Evolutionary conservation across 2,888 invertebrate species (phyloP).

Genomic region (Xanthorhoe spadicearia): DNA sequence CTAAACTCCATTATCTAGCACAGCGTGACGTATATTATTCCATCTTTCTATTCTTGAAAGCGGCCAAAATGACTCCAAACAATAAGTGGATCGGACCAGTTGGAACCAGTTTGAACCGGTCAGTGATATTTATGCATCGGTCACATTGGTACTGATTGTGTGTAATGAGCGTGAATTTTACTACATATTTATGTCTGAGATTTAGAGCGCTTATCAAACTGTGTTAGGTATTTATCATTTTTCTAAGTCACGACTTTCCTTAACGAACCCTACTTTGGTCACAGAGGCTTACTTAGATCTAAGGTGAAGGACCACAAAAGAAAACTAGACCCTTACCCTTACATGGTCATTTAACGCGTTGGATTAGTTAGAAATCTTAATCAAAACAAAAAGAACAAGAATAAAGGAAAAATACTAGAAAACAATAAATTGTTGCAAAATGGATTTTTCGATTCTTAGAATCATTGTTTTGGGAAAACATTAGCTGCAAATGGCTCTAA

Average conservation of each 20-base stretch:
- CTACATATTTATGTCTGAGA: conserved; percentile 2
- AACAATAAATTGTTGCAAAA: neutral
- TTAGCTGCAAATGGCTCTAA: neutral
- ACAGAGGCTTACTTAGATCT: neutral
- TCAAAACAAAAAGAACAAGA: too few relatives aligned
- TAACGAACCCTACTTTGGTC: neutral
- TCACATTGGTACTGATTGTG: conserved; percentile 18
- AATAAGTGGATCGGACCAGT: conserved; percentile 15
- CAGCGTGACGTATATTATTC: conserved; percentile 27
- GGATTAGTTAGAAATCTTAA: too few relatives aligned
- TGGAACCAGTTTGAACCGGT: conserved; percentile 12
- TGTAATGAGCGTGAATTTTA: conserved; percentile 21
- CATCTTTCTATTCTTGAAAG: conserved; percentile 20
- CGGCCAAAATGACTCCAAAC: conserved; percentile 17
- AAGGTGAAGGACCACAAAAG: neutral
- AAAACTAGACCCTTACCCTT: too few relatives aligned
- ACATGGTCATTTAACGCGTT: too few relatives aligned
- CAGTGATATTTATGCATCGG: conserved; percentile 9
- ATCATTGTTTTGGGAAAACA: neutral
- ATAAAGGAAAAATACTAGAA: neutral
- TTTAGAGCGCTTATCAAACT: neutral
- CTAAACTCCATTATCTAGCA: conserved; percentile 17
- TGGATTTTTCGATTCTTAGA: neutral
- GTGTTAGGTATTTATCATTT: neutral
- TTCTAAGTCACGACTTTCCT: neutral